Base-by-base conservation (phyloP, 2,113 vertebrate genomes). In the Chaetops frenatus region DNA sequence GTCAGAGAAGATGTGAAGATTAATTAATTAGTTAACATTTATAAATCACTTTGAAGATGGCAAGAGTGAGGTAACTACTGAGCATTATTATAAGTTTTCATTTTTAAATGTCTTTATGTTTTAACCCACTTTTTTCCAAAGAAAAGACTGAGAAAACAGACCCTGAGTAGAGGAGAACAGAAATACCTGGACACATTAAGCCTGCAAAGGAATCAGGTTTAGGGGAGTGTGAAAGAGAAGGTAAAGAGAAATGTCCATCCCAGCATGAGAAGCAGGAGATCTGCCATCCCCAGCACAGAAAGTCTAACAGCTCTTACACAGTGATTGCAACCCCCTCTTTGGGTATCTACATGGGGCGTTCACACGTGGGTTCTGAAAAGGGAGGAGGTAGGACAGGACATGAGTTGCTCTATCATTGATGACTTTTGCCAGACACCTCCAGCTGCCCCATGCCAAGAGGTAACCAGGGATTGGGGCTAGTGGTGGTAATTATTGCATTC, bases 21-120 rank as follows among this genome's bases (percentile, higher is more conserved):
- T 92, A 95, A 95, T 94, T 95, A 90, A 97, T 92, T 88, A 83
- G 85, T 92, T 97, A 95, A 80, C 76, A 88, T 96, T 92, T 92
- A 73, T 92, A 95, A 94, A 94, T 94, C 87, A 76, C 82, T 94
- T 94, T 73, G 82, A 86, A 96, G 94, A 95, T 88, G 65, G 79
- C 42, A 81, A 76, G 91, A 88, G 64, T 54, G 87, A 94, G 85
- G 65, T 73, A 81, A 96, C 67, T 77, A 81, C 56, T 50, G 76
- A 96, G 64, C 45, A 58, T 74, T 91, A 74, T 45, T 86, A 3
- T 12, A 70, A 56, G 56, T 88, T 90, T 94, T 72, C 9, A 61
- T 95, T 91, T 95, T 84, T 38, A 94, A 87, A 92, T 80, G 40
- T 45, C 50, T 85, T 71, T 42, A 15, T 74, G n/a, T 27, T 73